Evolutionary conservation across 2,113 vertebrate species (phyloP), one percentile per base, ranked within the genome.

Genomic region (Oreamnos americanus): DNA sequence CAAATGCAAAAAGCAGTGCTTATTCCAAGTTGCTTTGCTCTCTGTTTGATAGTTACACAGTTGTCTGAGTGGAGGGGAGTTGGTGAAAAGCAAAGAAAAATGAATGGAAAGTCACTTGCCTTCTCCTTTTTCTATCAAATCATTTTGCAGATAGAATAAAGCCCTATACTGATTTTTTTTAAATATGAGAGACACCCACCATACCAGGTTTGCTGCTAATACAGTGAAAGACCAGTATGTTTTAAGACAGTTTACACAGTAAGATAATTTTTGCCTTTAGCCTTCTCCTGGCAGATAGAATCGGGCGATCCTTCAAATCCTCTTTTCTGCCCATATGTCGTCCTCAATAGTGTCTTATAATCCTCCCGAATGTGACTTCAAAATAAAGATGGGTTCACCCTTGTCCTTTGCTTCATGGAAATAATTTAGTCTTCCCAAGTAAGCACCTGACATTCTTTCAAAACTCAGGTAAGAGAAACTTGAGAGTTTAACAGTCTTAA

Each of bases 241-340:
- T 96, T 92, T 71, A 79, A 90, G 45, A 33, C 17, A 82, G 87
- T 76, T 95, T 30, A 94, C 25, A n/a, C 11, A 87, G 33, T 4
- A 92, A 33, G 55, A 71, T 84, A 58, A 36, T 28, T 39, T 60
- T 71, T 88, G 47, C 10, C 23, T 87, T 16, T 23, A 30, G 11
- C 43, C 4, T 94, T 30, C 7, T 85, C n/a, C 16, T 39, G 30
- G 19, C 3, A 88, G 11, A 57, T 17, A 28, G 10, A 11, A 49
- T 0, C 12, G 4, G 43, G 30, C 26, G 33, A 49, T 39, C 13
- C 7, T 90, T 71, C 8, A 2, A 2, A 2, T 53, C 14, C 12
- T 74, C 6, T 13, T 36, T 5, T 28, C 6, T 71, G 45, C 14
- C 78, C 15, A 47, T 47, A 19, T 78, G 78, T 58, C 21, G 9